Evolutionary conservation across 1,140 invertebrate genomes (phyloP).

Genomic region (Bilobella aurantiaca): DNA sequence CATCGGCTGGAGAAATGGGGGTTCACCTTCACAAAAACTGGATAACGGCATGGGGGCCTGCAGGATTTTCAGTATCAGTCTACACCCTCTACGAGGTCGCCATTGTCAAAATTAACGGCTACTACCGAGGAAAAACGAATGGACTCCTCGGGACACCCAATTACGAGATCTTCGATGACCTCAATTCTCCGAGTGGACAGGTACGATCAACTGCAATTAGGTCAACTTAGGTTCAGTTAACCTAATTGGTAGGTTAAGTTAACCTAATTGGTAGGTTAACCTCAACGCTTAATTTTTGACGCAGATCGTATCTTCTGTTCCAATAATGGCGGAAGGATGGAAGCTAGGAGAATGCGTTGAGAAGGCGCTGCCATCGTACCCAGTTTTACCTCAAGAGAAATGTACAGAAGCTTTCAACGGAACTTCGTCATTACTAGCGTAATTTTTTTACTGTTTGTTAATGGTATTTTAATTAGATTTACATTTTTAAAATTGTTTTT

Average conservation of each 20-base stretch:
- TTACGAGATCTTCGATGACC: constrained; percentile 72
- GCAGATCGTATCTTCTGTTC: background rate
- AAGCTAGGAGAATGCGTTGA: constrained; percentile 17
- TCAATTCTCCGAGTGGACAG: constrained; percentile 11
- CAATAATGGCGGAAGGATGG: constrained; percentile 14
- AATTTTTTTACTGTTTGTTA: background rate
- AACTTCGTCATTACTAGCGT: background rate
- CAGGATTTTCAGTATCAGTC: constrained; percentile 3
- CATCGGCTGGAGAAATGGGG: constrained; percentile 4
- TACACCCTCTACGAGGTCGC: constrained; percentile 50
- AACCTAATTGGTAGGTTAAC: background rate
- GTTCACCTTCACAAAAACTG: constrained; percentile 35
- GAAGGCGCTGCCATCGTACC: background rate
- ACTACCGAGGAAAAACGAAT: constrained; percentile 67
- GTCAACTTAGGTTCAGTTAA: too few relatives aligned
- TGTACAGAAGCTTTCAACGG: constrained; percentile 10
- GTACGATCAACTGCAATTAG: too few relatives aligned
- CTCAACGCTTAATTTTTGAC: background rate
- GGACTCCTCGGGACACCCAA: constrained; percentile 80
- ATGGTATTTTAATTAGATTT: background rate
- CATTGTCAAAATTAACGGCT: constrained; percentile 56
- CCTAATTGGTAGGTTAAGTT: background rate
- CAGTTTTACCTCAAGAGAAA: background rate
- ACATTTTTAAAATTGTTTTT: background rate
- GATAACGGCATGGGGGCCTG: background rate